Base-by-base conservation (phyloP, 1,140 invertebrate genomes). In the Heliconius eleuchia region DNA sequence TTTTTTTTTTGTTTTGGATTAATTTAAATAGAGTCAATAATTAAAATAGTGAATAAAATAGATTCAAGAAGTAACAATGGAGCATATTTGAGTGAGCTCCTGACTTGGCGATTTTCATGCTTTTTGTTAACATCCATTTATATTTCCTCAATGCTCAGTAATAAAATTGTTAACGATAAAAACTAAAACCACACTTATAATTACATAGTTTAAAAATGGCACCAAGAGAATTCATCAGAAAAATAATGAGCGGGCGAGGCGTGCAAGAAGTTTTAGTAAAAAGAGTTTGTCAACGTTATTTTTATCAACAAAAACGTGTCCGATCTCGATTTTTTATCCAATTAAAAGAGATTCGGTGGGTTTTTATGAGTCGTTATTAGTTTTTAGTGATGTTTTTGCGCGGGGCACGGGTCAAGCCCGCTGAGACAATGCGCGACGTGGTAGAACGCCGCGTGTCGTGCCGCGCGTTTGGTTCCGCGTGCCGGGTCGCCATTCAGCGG, bases 391-490 rank as follows among this genome's bases (percentile, higher is more conserved):
- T 77, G 86, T 91, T 94, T 92, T 92, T 91, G 83, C 85, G 79
- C 81, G 88, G 91, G 92, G 90, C 92, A 93, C 92, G 92, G 92
- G 92, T 94, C 92, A 94, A 90, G 84, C 86, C 84, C 71, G 88
- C 87, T 92, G 92, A 94, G 92, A 94, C 92, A 94, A 93, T 87
- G 89, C 85, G 84, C 87, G 79, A 81, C 87, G 86, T 89, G 86
- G 89, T 82, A 80, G 73, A 37, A 70, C 71, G 73, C 74, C 85
- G 86, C 82, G 83, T 86, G 87, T 94, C 92, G 91, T 94, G 92
- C 82, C 82, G 77, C 76, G 80, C 88, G 85, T 84, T 93, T 88
- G 86, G 92, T 94, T 94, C 92, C 91, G 91, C 92, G 92, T 94
- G 91, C 92, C 91, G 86, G 79, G 76, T 50, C 71, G 83, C 87